phyloP scores from a whole-genome alignment of 2,797 vertebrate species.

The Parambassis ranga region DNA sequence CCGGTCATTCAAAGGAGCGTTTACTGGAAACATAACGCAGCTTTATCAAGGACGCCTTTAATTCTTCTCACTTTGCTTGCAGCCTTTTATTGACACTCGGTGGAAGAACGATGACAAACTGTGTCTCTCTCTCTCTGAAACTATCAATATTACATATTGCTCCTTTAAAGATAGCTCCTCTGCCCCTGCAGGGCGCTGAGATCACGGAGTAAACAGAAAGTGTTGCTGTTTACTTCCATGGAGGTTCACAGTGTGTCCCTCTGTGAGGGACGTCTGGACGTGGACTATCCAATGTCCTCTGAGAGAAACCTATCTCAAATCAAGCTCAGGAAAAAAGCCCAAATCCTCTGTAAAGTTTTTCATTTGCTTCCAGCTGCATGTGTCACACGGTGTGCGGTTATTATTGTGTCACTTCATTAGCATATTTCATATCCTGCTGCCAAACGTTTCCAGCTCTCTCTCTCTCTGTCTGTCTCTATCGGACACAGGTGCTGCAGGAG shows the following conservation, averaged over 20 bases:
- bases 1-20: background rate
- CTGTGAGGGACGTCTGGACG: constrained; percentile 5
- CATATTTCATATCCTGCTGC: constrained; percentile 75
- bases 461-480: constrained; percentile 51
- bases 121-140: too few species aligned
- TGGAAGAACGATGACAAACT: constrained; percentile 11
- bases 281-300: too few species aligned
- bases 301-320: too few species aligned
- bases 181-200: too few species aligned
- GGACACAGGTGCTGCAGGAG: constrained; percentile 39
- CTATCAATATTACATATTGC: too few species aligned
- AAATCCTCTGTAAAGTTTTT: constrained; percentile 26
- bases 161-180: too few species aligned
- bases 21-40: background rate
- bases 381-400: constrained; percentile 46
- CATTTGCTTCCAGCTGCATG: constrained; percentile 28
- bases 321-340: constrained; percentile 17
- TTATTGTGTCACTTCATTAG: constrained; percentile 63
- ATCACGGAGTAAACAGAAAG: too few species aligned
- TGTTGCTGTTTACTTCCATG: too few species aligned
- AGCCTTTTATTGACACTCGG: background rate
- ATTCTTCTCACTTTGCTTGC: background rate
- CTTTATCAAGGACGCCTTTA: background rate
- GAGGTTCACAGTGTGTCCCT: too few species aligned
- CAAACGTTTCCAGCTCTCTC: constrained; percentile 29